Conservation (phyloP, 2,888 invertebrate genomes). For the Zaprionus obscuricornis region DNA sequence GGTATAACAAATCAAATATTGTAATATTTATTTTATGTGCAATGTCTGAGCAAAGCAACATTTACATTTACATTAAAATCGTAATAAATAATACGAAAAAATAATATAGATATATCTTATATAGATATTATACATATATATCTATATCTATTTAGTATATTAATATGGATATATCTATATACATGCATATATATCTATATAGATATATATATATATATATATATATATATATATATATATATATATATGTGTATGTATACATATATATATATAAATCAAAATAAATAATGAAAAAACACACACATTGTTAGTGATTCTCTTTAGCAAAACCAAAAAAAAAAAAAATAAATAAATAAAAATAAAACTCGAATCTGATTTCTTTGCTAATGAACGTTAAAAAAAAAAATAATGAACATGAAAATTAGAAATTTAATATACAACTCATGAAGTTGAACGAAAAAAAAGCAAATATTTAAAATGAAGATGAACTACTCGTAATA, state of each 20-base stretch:
- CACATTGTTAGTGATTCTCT: slow-evolving; percentile 72
- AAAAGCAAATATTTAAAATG: background rate
- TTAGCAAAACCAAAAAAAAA: slow-evolving; percentile 49
- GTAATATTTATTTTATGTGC: slow-evolving; percentile 42
- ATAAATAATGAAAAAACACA: slow-evolving; percentile 4
- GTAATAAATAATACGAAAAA: slow-evolving; percentile 29
- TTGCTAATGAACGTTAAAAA: slow-evolving; percentile 52
- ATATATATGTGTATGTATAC: slow-evolving; percentile 14
- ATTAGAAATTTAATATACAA: slow-evolving; percentile 27
- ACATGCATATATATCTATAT: slow-evolving; percentile 21
- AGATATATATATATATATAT: slow-evolving; percentile 18
- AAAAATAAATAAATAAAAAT: slow-evolving; percentile 5
- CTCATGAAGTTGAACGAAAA: slow-evolving; percentile 21
- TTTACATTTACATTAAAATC: slow-evolving; percentile 31
- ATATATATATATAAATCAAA: slow-evolving; percentile 22
- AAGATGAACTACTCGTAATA: too few species aligned
- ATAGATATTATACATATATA: slow-evolving; percentile 16
- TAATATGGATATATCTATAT: background rate
- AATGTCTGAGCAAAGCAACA: slow-evolving; percentile 48
- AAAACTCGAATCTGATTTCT: slow-evolving; percentile 63
- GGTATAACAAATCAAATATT: slow-evolving; percentile 39
- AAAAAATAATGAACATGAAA: slow-evolving; percentile 6
- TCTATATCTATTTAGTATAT: slow-evolving; percentile 2
- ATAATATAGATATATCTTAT: slow-evolving; percentile 20
- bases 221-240: slow-evolving; percentile 12